phyloP scores from a whole-genome alignment of 2,113 vertebrate genomes.

The Otolemur garnettii region DNA sequence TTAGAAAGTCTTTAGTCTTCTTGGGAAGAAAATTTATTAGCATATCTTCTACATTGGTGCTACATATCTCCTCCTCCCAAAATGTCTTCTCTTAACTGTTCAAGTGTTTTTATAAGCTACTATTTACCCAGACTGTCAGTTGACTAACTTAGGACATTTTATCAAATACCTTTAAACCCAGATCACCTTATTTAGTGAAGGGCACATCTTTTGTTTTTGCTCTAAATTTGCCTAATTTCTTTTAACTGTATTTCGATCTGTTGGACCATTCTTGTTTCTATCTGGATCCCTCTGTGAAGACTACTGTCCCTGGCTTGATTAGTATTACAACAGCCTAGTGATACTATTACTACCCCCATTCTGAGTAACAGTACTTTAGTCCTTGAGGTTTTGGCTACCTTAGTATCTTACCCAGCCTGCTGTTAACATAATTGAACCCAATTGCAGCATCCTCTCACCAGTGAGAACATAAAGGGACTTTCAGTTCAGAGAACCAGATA shows the following conservation, averaged over 20 bases:
- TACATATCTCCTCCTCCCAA: background rate
- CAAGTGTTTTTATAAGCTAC: background rate
- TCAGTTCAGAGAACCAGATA: background rate
- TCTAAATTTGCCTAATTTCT: background rate
- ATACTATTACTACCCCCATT: background rate
- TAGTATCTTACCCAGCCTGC: background rate
- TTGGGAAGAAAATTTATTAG: background rate
- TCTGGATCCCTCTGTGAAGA: background rate
- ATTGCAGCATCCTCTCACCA: background rate
- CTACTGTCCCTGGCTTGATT: background rate
- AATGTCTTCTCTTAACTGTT: background rate
- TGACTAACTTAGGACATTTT: background rate
- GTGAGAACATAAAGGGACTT: background rate
- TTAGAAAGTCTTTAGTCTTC: background rate
- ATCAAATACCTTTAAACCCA: background rate
- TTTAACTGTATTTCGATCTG: constrained; percentile 1
- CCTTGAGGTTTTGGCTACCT: background rate
- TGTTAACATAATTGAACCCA: background rate
- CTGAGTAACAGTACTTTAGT: background rate
- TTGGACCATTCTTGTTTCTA: background rate
- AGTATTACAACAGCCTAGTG: background rate
- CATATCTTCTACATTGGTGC: background rate
- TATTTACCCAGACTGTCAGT: background rate
- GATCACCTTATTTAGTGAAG: constrained; percentile 20
- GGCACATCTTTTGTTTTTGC: background rate